Conservation (phyloP, 37 sponge, comb jelly and placozoan genomes). For the Lycopodina hypogea region DNA sequence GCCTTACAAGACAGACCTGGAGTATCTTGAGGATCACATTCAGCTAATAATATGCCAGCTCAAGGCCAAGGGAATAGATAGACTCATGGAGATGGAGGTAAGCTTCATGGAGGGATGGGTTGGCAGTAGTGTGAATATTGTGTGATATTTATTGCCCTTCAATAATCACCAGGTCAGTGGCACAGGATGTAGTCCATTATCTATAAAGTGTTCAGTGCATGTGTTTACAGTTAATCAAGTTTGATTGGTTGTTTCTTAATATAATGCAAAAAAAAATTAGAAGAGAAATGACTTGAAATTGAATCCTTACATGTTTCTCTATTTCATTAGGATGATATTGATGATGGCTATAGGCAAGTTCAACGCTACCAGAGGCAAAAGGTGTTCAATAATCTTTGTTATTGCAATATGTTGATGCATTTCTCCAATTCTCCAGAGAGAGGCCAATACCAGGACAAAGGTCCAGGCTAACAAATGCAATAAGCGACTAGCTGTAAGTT, state of each 20-base stretch:
- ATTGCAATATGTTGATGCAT: not conserved
- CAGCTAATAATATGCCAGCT: slow-evolving; percentile 7
- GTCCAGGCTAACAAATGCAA: slow-evolving; percentile 69
- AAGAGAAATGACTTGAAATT: not conserved
- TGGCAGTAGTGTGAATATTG: no score
- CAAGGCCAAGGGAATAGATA: slow-evolving; percentile 58
- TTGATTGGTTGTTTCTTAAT: no score
- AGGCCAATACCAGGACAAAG: slow-evolving; percentile 52
- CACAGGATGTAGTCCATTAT: no score
- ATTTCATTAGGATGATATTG: slow-evolving; percentile 28
- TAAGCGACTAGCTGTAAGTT: slow-evolving; percentile 55
- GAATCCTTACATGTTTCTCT: slow-evolving; percentile 2
- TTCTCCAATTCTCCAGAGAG: slow-evolving; percentile 30
- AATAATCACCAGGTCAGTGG: no score
- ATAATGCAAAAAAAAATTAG: no score
- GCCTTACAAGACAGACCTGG: slow-evolving; percentile 84
- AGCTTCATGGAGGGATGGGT: not conserved
- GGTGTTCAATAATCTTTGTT: slow-evolving; percentile 8
- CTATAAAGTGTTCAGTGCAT: not conserved
- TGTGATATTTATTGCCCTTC: no score
- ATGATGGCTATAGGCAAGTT: slow-evolving; percentile 43
- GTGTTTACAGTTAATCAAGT: not conserved
- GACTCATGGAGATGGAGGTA: slow-evolving; percentile 64
- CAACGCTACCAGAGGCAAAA: slow-evolving; percentile 53
- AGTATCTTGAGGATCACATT: slow-evolving; percentile 81